phyloP scores from a whole-genome alignment of 2,797 vertebrate species.

The Picus viridis region DNA sequence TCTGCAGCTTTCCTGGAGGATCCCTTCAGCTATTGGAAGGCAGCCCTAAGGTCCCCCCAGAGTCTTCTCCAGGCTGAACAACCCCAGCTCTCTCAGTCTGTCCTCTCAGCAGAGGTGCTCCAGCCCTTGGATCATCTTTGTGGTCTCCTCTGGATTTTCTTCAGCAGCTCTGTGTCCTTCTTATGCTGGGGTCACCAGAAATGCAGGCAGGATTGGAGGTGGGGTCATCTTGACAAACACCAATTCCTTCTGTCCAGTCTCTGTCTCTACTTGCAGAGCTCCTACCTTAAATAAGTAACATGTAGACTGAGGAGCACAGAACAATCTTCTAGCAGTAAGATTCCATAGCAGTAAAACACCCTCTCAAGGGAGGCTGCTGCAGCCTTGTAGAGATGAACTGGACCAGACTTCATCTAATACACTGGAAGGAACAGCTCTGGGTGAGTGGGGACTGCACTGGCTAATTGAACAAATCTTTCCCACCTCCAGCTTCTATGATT shows the following conservation, averaged over 20 bases:
- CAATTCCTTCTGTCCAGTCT: not conserved
- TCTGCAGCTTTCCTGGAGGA: too few species aligned
- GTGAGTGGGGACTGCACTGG: not conserved
- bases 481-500: not conserved
- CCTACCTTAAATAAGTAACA: not conserved
- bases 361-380: not conserved
- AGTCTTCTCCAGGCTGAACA: too few species aligned
- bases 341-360: not conserved
- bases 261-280: not conserved
- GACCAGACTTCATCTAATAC: not conserved
- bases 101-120: too few species aligned
- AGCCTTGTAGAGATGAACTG: not conserved
- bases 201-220: too few species aligned
- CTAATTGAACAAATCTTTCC: not conserved
- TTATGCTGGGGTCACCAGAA: too few species aligned
- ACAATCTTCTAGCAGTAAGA: not conserved
- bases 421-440: not conserved
- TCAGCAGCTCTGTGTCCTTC: too few species aligned
- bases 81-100: too few species aligned
- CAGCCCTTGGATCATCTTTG: too few species aligned
- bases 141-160: too few species aligned
- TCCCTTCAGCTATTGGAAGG: too few species aligned
- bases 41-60: too few species aligned
- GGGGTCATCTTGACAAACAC: not conserved
- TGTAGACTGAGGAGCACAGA: not conserved